Conservation (phyloP, 2,797 vertebrate species). For the Rhodeus uyekii region DNA sequence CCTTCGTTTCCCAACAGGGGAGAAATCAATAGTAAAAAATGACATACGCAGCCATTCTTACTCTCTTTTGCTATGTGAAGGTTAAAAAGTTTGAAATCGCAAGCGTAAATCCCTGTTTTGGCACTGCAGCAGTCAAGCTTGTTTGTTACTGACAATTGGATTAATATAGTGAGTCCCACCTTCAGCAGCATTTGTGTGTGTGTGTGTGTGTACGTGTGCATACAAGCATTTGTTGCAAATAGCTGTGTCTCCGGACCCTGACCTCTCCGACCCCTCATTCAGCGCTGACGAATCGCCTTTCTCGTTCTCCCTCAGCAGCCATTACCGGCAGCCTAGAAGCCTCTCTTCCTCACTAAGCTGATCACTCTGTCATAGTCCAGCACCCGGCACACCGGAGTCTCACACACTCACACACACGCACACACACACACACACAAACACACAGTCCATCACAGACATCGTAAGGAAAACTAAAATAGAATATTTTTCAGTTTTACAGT, state of each 20-base stretch:
- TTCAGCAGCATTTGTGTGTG: constrained; percentile 22
- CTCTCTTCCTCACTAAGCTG: constrained; percentile 45
- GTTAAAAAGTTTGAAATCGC: constrained; percentile 39
- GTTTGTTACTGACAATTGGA: constrained; percentile 32
- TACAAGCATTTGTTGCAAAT: constrained; percentile 43
- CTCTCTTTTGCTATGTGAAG: constrained; percentile 9
- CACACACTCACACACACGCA: constrained; percentile 12
- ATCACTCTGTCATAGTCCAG: constrained; percentile 50
- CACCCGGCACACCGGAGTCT: constrained; percentile 18
- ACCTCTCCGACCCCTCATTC: constrained; percentile 47
- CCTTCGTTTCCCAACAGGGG: constrained; percentile 12
- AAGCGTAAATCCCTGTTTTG: constrained; percentile 20
- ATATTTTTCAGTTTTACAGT: neutral
- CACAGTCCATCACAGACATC: neutral
- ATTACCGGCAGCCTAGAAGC: constrained; percentile 42
- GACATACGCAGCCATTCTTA: constrained; percentile 17
- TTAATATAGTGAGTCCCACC: constrained; percentile 14
- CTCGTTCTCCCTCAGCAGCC: constrained; percentile 46
- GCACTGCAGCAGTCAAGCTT: constrained; percentile 1
- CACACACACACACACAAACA: neutral
- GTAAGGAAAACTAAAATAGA: neutral
- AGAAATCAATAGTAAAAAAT: constrained; percentile 28
- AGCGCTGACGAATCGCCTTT: constrained; percentile 42
- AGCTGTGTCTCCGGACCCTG: constrained; percentile 41
- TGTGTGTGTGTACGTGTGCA: constrained; percentile 7